Evolutionary conservation across 2,888 invertebrate genomes (phyloP), one percentile per base, ranked within the genome.

Genomic region (Kryphioiulus occultus): DNA sequence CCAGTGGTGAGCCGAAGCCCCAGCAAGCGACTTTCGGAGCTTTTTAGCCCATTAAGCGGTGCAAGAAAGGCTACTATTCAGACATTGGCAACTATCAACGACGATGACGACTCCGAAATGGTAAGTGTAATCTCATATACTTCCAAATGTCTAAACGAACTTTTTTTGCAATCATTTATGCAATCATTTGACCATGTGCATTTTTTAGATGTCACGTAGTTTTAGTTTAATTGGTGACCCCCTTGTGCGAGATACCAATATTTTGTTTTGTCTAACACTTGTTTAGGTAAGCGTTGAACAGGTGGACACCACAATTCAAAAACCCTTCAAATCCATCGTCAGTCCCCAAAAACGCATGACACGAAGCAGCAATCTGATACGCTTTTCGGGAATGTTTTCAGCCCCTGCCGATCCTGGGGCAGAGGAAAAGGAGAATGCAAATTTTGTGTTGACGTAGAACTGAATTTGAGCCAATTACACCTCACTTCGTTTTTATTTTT

Each of bases 351-450:
- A 83, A 22, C 32, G 35, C 15, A 5, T 39, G 17, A 83, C 32
- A 17, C 30, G 83, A 83, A 83, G 32, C 35, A 83, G 83, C 83
- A 83, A 83, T 83, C 10, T 83, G 10, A 83, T 83, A 1, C 83
- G 83, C 17, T 83, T 83, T 83, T 83, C 83, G 5, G 83, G 9
- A 2, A 30, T n/a, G n/a, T 59, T 59, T 19, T 7, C 5, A 7
- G n/a, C 17, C 53, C 4, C 53, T n/a, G n/a, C 53, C n/a, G 53
- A 59, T 39, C 5, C 3, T 3, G 3, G 5, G 3, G 3, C 39
- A n/a, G 1, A 7, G n/a, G 53, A n/a, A n/a, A 59, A 59, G 53
- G 53, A 59, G n/a, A 59, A 59, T n/a, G 53, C 53, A 4, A n/a
- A n/a, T n/a, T 3, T 59, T n/a, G 17, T 59, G 7, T 5, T n/a